Percentiles rank a stretch among this genome's conserved stretches.
These are phyloP conservation scores for Lucilia cuprina DNA, from an alignment of 1,140 invertebrate genomes.

Conservation along the genomic window DNA sequence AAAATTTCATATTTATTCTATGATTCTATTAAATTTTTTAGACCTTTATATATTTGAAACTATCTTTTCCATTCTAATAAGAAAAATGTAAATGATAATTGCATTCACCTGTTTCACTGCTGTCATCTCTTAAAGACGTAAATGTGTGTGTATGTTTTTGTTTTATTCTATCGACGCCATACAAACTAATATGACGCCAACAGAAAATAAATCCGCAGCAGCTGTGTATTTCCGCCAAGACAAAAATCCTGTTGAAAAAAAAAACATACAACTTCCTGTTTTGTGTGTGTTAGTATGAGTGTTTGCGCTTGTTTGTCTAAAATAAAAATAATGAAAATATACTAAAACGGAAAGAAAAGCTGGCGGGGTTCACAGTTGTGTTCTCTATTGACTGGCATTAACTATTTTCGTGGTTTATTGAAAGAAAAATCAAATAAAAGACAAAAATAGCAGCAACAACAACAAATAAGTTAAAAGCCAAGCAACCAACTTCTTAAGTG, in stretches of 20 bases:
- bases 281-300: background rate
- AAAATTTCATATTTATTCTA: no score
- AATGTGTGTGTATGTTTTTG: background rate
- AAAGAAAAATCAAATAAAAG: background rate
- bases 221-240: constrained; percentile 23
- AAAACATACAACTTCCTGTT: background rate
- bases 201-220: constrained; percentile 20
- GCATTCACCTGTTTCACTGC: no score
- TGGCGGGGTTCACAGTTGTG: background rate
- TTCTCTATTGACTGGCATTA: constrained; percentile 26
- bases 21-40: no score
- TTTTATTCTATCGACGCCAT: constrained; percentile 1
- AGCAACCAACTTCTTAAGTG: background rate
- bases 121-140: background rate
- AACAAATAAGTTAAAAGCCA: constrained; percentile 31
- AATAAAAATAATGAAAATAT: background rate
- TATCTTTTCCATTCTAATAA: no score
- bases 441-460: background rate
- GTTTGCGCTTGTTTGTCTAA: background rate
- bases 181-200: constrained; percentile 23
- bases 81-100: no score
- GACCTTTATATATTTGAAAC: no score
- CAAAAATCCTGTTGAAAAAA: background rate
- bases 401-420: constrained; percentile 32
- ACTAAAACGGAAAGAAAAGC: background rate